A percentile compares a stretch with the other conserved stretches of the same genome.
These are phyloP conservation scores for Chrysolophus pictus DNA, from an alignment of 2,797 vertebrate species.

Conservation along the genomic window DNA sequence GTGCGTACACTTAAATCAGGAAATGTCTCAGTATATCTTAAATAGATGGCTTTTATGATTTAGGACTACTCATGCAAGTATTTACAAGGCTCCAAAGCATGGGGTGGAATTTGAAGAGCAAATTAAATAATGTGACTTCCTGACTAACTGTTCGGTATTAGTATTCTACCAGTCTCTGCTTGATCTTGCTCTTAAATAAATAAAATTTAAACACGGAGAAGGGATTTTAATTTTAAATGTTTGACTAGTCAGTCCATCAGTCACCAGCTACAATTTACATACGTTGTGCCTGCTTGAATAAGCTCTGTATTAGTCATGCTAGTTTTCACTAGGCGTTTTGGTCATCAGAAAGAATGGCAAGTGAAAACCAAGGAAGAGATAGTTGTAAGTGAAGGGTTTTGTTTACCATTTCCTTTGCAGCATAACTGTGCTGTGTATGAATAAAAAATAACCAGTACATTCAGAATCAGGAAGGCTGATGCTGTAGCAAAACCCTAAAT, in stretches of 20 bases:
- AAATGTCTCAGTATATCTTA: not conserved
- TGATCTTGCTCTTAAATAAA: not conserved
- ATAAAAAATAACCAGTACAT: not conserved
- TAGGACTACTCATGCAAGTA: not conserved
- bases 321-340: constrained; percentile 4
- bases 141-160: not conserved
- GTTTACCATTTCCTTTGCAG: not conserved
- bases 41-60: not conserved
- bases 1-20: not conserved
- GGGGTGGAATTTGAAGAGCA: not conserved
- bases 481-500: not conserved
- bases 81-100: not conserved
- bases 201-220: not conserved
- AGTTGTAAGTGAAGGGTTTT: not conserved
- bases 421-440: not conserved
- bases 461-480: not conserved
- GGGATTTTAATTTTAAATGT: constrained; percentile 1
- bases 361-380: not conserved
- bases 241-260: not conserved
- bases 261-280: constrained; percentile 3
- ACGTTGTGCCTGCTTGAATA: not conserved
- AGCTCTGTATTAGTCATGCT: not conserved
- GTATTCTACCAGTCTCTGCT: not conserved
- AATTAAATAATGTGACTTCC: not conserved
- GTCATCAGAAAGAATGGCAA: not conserved